Evolutionary conservation across 2,888 invertebrate genomes (phyloP).

Genomic region (Exephanes ischioxanthus): DNA sequence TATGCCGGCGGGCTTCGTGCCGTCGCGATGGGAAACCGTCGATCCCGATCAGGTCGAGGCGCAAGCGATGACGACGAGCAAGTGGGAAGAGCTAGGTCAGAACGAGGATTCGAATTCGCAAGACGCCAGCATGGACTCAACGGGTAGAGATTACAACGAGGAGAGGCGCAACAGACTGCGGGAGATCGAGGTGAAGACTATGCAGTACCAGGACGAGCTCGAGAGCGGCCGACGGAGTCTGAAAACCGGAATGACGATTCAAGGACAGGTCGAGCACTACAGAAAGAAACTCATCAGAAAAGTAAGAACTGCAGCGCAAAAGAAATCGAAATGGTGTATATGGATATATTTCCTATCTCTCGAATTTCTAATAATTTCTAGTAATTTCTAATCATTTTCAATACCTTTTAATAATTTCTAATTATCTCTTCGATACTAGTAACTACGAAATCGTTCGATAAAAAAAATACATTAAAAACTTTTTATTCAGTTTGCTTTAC

Average conservation of each 20-base stretch:
- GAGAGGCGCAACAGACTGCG: constrained; percentile 91
- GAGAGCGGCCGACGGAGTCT: constrained; percentile 93
- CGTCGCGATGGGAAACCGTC: constrained; percentile 98
- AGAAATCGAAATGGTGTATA: background rate
- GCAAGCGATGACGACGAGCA: constrained; percentile 94
- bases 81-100: constrained; percentile 93
- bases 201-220: constrained; percentile 98
- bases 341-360: background rate
- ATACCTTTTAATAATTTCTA: too few species aligned
- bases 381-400: too few species aligned
- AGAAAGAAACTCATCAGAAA: constrained; percentile 94
- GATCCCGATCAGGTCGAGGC: constrained; percentile 94
- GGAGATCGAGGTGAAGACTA: constrained; percentile 97
- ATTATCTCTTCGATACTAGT: too few species aligned
- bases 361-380: background rate
- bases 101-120: constrained; percentile 84
- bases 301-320: constrained; percentile 84
- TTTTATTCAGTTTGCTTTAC: constrained; percentile 60
- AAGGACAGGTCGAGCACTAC: constrained; percentile 96
- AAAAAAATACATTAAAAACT: background rate
- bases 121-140: constrained; percentile 85
- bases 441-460: background rate
- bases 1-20: constrained; percentile 91
- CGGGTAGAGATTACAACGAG: constrained; percentile 87
- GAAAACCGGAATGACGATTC: constrained; percentile 91